Percentiles rank a stretch among this genome's conserved stretches.
Conservation (phyloP, 2,888 invertebrate genomes). For the Callimorpha dominula region DNA sequence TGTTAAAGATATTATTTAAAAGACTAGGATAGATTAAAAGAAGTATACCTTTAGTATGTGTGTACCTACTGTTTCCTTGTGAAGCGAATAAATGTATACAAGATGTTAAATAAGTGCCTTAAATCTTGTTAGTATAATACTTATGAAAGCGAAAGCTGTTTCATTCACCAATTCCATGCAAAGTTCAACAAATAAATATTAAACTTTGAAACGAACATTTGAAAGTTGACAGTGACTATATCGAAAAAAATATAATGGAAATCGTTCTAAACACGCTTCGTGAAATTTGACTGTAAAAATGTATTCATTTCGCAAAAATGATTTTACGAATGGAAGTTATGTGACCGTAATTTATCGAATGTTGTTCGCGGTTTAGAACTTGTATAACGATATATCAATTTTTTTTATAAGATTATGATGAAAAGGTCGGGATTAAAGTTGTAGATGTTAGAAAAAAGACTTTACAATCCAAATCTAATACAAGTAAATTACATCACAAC, state of each 20-base stretch:
- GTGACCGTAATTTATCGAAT: neutral
- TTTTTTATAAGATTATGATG: conserved; percentile 5
- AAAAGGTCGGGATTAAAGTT: conserved; percentile 14
- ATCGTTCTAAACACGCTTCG: conserved; percentile 12
- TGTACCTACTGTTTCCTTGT: neutral
- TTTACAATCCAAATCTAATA: conserved; percentile 11
- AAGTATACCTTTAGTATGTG: neutral
- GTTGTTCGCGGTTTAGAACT: neutral
- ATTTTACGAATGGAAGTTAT: neutral
- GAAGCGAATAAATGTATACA: neutral
- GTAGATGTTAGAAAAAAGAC: conserved; percentile 10
- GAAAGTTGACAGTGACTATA: conserved; percentile 21
- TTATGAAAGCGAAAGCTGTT: conserved; percentile 17
- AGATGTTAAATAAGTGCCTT: neutral
- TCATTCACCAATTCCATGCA: conserved; percentile 18
- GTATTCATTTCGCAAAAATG: conserved; percentile 9
- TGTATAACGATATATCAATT: neutral
- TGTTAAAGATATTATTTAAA: conserved; percentile 11
- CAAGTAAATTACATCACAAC: conserved; percentile 17
- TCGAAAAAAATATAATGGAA: conserved; percentile 17
- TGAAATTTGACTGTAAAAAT: conserved; percentile 9
- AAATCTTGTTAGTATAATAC: neutral
- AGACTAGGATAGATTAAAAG: conserved; percentile 10
- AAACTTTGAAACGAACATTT: conserved; percentile 22
- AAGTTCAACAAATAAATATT: conserved; percentile 24